Evolutionary conservation across 1,140 invertebrate genomes (phyloP).

Genomic region (Macrobrachium nipponense): DNA sequence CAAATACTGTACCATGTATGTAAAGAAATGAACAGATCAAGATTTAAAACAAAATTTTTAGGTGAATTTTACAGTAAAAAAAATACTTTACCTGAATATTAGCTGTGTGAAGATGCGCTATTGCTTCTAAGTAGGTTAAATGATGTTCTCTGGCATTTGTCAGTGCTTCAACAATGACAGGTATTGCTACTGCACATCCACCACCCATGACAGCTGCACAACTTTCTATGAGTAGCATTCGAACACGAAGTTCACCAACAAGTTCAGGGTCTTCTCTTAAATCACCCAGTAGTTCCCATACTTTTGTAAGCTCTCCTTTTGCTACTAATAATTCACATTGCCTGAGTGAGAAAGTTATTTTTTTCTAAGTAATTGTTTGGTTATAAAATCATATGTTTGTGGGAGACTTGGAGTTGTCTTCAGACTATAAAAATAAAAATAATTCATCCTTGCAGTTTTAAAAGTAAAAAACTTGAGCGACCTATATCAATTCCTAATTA

Average conservation of each 20-base stretch:
- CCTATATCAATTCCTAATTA: too few species aligned
- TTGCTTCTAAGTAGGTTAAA: conserved; percentile 36
- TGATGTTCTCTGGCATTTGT: conserved; percentile 38
- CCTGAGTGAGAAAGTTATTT: conserved; percentile 8
- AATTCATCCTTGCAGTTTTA: too few species aligned
- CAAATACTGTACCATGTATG: not conserved
- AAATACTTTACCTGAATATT: conserved; percentile 39
- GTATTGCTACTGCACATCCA: conserved; percentile 45
- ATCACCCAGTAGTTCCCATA: conserved; percentile 40
- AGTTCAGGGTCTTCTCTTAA: conserved; percentile 30
- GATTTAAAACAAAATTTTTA: too few species aligned
- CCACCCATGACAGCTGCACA: conserved; percentile 46
- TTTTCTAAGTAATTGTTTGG: too few species aligned
- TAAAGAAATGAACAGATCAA: too few species aligned
- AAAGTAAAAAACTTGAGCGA: too few species aligned
- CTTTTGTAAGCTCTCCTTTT: conserved; percentile 39
- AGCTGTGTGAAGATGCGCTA: conserved; percentile 44
- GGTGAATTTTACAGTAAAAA: not conserved
- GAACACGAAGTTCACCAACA: conserved; percentile 44
- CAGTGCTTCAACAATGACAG: conserved; percentile 42
- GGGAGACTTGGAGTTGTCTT: too few species aligned
- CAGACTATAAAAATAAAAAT: too few species aligned
- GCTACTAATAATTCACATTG: conserved; percentile 41
- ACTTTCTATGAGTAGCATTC: conserved; percentile 42
- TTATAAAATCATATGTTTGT: too few species aligned